Conservation (phyloP, 1,140 invertebrate genomes). For the Ptiloglossa arizonensis region DNA sequence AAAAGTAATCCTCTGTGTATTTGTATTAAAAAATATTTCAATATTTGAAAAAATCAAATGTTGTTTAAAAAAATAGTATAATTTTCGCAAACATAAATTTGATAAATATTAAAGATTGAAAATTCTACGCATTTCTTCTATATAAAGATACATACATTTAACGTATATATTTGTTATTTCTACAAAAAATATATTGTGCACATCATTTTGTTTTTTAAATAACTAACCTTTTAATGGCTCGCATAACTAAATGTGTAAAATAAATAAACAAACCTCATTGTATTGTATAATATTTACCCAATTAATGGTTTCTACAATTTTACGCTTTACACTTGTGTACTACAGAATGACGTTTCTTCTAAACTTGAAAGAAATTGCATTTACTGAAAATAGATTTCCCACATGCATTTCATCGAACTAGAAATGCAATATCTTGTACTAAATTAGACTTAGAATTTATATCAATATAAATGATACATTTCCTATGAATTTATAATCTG, state of each 20-base stretch:
- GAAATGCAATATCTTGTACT: constrained; percentile 41
- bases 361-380: not conserved
- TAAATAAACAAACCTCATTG: not conserved
- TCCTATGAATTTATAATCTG: constrained; percentile 20
- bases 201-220: not conserved
- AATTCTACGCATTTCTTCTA: not conserved
- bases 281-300: not conserved
- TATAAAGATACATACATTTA: too few relatives aligned
- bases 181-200: not conserved
- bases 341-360: not conserved
- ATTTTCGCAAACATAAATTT: too few relatives aligned
- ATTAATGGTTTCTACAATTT: not conserved
- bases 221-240: not conserved
- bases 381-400: not conserved
- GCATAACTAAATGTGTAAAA: not conserved
- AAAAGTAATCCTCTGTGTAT: too few relatives aligned
- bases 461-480: constrained; percentile 33
- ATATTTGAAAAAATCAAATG: too few relatives aligned
- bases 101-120: not conserved
- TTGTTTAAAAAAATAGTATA: too few relatives aligned
- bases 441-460: constrained; percentile 39
- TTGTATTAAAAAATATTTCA: too few relatives aligned
- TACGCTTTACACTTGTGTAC: not conserved
- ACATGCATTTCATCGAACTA: constrained; percentile 40
- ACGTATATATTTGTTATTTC: not conserved